Base-by-base conservation (phyloP, 1,140 invertebrate genomes). In the Caenorhabditis latens region DNA sequence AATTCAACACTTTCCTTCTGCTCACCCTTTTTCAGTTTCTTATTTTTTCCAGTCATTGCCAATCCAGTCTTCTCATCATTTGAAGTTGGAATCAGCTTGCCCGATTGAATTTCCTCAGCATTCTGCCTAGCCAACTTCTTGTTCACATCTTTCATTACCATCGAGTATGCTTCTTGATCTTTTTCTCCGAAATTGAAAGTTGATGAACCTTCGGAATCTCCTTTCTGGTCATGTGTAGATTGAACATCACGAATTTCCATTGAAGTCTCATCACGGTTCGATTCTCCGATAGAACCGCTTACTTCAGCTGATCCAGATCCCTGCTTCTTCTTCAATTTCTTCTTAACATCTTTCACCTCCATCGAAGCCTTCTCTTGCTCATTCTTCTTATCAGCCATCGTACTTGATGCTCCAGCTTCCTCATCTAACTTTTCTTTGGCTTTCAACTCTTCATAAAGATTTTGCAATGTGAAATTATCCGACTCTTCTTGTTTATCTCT, bases 361-460 rank as follows among this genome's bases (percentile, higher is more conserved):
- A 71, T 24, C 11, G 84, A 61, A 48, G 61, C 53, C n/a, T 65
- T 55, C 5, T 32, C 32, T 32, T 32, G 32, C 32, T 85, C 67
- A 40, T 19, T 63, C 13, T 24, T 53, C 16, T 67, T 2, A 55
- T 65, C 61, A 48, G 61, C 84, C 5, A 50, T 50, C 32, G 32
- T 2, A 32, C 32, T 32, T 13, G 63, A 67, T 14, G 42, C 71
- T 85, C 48, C 61, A 67, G 63, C 84, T 85, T n/a, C 84, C 9
- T 4, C 43, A 0, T 48, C 57, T 24, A 8, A 46, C 11, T 71
- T 9, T 8, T 63, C n/a, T 16, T 61, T 67, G 5, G 61, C 48
- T 53, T 63, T 85, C 9, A 71, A 32, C 43, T 85, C 83, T n/a
- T 84, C 83, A 61, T 84, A 65, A 21, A 65, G 83, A 61, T 84